Conservation (phyloP, 2,113 vertebrate genomes). For the Passer montanus region DNA sequence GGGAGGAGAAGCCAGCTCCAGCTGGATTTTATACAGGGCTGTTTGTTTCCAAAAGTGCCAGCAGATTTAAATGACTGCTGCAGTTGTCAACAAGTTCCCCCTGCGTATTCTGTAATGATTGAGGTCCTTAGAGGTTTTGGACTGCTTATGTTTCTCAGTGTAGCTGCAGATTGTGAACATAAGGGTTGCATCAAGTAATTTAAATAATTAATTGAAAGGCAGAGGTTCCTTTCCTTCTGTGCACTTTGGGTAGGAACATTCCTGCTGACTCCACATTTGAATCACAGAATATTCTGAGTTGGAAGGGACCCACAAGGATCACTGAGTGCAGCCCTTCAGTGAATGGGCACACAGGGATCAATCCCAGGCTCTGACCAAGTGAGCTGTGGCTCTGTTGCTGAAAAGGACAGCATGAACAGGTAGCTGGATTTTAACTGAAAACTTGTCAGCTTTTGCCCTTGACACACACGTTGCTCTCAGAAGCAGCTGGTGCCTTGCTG, state of each 20-base stretch:
- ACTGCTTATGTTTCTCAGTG: constrained; percentile 2
- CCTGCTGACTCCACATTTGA: not conserved
- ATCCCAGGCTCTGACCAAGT: not conserved
- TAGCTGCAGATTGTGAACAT: constrained; percentile 44
- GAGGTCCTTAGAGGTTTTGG: constrained; percentile 36
- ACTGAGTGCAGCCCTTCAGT: not conserved
- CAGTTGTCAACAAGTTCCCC: constrained; percentile 26
- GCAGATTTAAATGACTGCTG: constrained; percentile 29
- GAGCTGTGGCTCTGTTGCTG: not conserved
- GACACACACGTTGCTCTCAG: not conserved
- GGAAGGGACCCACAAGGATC: not conserved
- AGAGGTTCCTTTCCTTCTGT: constrained; percentile 14
- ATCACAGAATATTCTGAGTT: too few species aligned
- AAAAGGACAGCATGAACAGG: not conserved
- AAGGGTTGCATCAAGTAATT: constrained; percentile 24
- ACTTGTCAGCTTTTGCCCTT: not conserved
- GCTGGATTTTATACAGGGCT: not conserved
- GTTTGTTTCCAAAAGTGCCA: not conserved
- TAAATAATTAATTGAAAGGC: constrained; percentile 44
- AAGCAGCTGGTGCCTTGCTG: constrained; percentile 7
- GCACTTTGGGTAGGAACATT: not conserved
- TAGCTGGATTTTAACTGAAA: not conserved
- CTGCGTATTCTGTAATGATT: not conserved
- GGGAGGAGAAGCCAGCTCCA: not conserved
- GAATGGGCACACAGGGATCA: not conserved